Evolutionary conservation across 2,113 vertebrate species (phyloP).

Genomic region (Hippocampus comes): DNA sequence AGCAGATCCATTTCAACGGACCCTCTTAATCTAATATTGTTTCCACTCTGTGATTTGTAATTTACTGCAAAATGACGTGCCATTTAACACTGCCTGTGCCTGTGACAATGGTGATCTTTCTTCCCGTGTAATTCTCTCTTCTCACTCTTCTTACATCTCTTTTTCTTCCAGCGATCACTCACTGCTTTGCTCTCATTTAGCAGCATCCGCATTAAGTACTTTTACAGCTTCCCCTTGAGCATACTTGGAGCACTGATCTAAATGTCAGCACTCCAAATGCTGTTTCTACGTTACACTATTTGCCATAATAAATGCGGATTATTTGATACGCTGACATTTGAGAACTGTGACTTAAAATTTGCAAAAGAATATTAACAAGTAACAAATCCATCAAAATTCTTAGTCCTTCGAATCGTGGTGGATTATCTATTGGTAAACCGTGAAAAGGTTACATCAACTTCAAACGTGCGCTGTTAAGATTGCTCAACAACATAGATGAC

Average conservation of each 20-base stretch:
- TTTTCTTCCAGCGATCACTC: conserved; percentile 43
- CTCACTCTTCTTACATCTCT: conserved; percentile 28
- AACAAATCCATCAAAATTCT: conserved; percentile 31
- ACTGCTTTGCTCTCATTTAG: conserved; percentile 59
- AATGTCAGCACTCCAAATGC: conserved; percentile 73
- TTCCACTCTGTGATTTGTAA: conserved; percentile 79
- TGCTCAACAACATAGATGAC: conserved; percentile 13
- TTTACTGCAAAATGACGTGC: conserved; percentile 74
- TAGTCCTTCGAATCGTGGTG: conserved; percentile 14
- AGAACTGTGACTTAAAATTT: conserved; percentile 52
- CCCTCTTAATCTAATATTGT: conserved; percentile 81
- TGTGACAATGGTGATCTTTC: conserved; percentile 73
- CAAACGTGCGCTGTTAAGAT: conserved; percentile 36
- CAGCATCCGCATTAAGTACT: conserved; percentile 60
- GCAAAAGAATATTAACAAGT: conserved; percentile 49
- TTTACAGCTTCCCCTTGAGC: conserved; percentile 61
- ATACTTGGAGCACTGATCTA: conserved; percentile 68
- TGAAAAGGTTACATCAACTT: conserved; percentile 32
- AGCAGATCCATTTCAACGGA: conserved; percentile 74
- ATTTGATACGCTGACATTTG: conserved; percentile 71
- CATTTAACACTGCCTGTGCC: conserved; percentile 76
- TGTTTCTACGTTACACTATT: conserved; percentile 65
- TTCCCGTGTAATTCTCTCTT: conserved; percentile 58
- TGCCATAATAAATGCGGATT: conserved; percentile 63
- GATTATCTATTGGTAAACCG: conserved; percentile 20